Evolutionary conservation across 2,888 invertebrate species (phyloP).

Genomic region (Cephonodes hylas): DNA sequence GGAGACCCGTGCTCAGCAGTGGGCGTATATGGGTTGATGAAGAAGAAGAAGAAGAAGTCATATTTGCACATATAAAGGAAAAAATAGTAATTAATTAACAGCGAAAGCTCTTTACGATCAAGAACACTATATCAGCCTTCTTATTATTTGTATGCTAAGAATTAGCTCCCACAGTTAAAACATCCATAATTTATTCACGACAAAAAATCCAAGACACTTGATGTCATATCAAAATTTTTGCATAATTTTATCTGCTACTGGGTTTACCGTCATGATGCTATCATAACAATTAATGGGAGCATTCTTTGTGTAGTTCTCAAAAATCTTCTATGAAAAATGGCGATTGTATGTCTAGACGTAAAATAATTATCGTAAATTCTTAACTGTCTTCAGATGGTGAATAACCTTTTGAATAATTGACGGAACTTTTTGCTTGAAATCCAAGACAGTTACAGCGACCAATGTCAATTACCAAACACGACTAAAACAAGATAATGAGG

Average conservation of each 20-base stretch:
- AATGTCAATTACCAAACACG: not conserved
- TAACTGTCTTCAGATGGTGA: not conserved
- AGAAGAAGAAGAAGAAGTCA: too few relatives aligned
- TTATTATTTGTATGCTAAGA: too few relatives aligned
- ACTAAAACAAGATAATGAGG: not conserved
- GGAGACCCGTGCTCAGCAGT: too few relatives aligned
- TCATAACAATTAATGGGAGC: not conserved
- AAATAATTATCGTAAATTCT: not conserved
- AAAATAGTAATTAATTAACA: too few relatives aligned
- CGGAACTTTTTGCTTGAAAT: not conserved
- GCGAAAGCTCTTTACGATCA: too few relatives aligned
- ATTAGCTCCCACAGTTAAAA: too few relatives aligned
- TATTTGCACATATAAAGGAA: too few relatives aligned
- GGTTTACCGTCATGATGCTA: not conserved
- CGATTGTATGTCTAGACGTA: not conserved
- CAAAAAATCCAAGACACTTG: not conserved
- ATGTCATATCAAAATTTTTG: not conserved
- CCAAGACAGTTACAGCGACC: not conserved
- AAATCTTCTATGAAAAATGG: not conserved
- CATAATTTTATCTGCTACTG: slow-evolving; percentile 1
- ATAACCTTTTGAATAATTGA: not conserved
- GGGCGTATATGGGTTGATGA: too few relatives aligned
- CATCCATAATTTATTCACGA: not conserved
- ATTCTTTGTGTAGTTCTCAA: not conserved
- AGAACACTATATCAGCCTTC: too few relatives aligned